Conservation (phyloP, 2,797 vertebrate species). For the Thripadectes ignobilis region DNA sequence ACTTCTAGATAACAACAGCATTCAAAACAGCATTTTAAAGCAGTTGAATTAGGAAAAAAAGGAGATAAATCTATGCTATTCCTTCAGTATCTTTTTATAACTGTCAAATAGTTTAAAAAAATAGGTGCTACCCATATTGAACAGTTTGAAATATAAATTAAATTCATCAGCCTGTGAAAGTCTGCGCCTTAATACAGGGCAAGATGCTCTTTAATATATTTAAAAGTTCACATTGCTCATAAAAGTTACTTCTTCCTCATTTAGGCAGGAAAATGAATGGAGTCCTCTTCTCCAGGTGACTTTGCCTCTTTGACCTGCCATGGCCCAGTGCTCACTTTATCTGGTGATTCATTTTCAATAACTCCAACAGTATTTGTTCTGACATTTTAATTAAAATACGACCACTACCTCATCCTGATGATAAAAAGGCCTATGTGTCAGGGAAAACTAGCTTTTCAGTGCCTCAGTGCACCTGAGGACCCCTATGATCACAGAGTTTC, state of each 20-base stretch:
- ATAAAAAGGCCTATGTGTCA: slow-evolving; percentile 84
- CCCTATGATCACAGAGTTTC: slow-evolving; percentile 71
- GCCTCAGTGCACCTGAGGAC: slow-evolving; percentile 81
- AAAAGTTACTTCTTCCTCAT: slow-evolving; percentile 78
- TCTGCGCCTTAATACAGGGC: slow-evolving; percentile 50
- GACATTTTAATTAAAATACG: slow-evolving; percentile 95
- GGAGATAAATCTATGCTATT: slow-evolving; percentile 40
- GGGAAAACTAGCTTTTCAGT: slow-evolving; percentile 80
- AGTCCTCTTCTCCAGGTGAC: slow-evolving; percentile 83
- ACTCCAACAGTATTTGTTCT: slow-evolving; percentile 90
- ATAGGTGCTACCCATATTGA: slow-evolving; percentile 2
- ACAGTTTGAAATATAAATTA: slow-evolving; percentile 69
- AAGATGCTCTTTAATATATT: slow-evolving; percentile 71
- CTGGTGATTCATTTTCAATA: slow-evolving; percentile 90
- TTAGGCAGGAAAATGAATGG: slow-evolving; percentile 82
- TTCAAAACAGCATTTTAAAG: slow-evolving; percentile 40
- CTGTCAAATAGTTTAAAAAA: slow-evolving; percentile 44
- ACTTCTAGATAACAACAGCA: slow-evolving; percentile 8
- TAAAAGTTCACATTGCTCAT: slow-evolving; percentile 75
- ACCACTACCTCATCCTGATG: slow-evolving; percentile 87
- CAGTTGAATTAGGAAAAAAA: background rate
- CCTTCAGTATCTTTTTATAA: slow-evolving; percentile 42
- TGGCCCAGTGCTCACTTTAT: slow-evolving; percentile 87
- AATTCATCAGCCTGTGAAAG: slow-evolving; percentile 70
- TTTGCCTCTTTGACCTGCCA: slow-evolving; percentile 89